phyloP scores from a whole-genome alignment of 2,797 vertebrate genomes.

The Morus bassanus region DNA sequence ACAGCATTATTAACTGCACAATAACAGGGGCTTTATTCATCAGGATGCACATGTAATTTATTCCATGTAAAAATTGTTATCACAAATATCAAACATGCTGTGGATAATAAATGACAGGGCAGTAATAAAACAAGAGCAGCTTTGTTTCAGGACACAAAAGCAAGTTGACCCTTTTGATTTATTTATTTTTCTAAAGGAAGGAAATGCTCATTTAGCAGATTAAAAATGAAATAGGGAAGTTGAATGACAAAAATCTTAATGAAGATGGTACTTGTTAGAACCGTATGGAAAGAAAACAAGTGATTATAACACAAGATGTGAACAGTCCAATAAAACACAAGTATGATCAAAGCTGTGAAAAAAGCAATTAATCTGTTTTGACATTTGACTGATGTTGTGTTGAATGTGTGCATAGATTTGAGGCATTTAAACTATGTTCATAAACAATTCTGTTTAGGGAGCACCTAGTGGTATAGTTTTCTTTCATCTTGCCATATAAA shows the following conservation, averaged over 20 bases:
- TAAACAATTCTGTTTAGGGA: not conserved
- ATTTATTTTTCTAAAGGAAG: slow-evolving; percentile 40
- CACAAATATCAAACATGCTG: slow-evolving; percentile 12
- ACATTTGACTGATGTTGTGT: slow-evolving; percentile 11
- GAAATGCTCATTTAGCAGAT: slow-evolving; percentile 60
- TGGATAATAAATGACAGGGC: slow-evolving; percentile 23
- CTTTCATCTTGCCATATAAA: slow-evolving; percentile 1
- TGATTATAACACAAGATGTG: not conserved
- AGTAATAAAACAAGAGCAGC: slow-evolving; percentile 47
- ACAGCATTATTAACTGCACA: not conserved
- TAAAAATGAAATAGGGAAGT: slow-evolving; percentile 32
- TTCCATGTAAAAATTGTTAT: slow-evolving; percentile 56
- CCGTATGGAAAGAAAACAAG: not conserved
- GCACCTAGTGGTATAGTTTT: not conserved
- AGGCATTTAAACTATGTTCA: not conserved
- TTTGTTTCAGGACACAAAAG: slow-evolving; percentile 55
- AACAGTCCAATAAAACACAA: slow-evolving; percentile 3
- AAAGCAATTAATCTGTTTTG: slow-evolving; percentile 48
- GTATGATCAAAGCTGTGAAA: slow-evolving; percentile 31
- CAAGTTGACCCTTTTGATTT: slow-evolving; percentile 43
- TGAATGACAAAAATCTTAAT: slow-evolving; percentile 37
- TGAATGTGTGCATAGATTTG: not conserved
- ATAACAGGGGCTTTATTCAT: slow-evolving; percentile 42
- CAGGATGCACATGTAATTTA: slow-evolving; percentile 4
- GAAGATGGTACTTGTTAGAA: slow-evolving; percentile 45